A percentile compares a stretch with the other conserved stretches of the same genome.
phyloP scores from a whole-genome alignment of 2,888 invertebrate genomes.

The Orthosia cruda region DNA sequence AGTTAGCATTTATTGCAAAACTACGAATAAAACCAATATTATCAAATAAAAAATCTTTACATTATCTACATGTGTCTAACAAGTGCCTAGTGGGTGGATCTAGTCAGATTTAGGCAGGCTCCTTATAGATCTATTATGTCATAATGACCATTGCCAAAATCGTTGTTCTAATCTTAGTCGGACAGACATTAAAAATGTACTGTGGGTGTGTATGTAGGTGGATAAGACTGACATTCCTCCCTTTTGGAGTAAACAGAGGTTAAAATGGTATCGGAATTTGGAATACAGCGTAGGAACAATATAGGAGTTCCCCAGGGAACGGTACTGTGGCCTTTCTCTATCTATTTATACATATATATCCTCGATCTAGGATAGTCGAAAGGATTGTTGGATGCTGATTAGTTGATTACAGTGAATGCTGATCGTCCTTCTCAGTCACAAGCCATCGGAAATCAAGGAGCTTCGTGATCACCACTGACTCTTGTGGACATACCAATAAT shows the following conservation, averaged over 20 bases:
- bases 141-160: constrained; percentile 52
- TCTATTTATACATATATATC: no score
- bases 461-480: background rate
- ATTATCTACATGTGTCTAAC: constrained; percentile 1
- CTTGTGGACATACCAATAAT: background rate
- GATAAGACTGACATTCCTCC: constrained; percentile 22
- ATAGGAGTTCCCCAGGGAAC: constrained; percentile 13
- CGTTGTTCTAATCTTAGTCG: constrained; percentile 25
- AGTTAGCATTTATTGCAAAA: background rate
- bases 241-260: background rate
- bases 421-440: background rate
- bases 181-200: constrained; percentile 4
- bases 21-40: background rate
- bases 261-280: background rate
- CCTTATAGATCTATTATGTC: constrained; percentile 41
- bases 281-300: background rate
- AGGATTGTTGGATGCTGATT: background rate
- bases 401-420: background rate
- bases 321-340: background rate
- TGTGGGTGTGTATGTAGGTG: constrained; percentile 55
- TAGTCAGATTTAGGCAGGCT: constrained; percentile 27
- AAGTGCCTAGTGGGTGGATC: constrained; percentile 39
- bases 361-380: background rate
- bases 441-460: background rate
- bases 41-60: constrained; percentile 12